Conservation (phyloP, 2,797 vertebrate genomes). For the Hippoglossus hippoglossus region DNA sequence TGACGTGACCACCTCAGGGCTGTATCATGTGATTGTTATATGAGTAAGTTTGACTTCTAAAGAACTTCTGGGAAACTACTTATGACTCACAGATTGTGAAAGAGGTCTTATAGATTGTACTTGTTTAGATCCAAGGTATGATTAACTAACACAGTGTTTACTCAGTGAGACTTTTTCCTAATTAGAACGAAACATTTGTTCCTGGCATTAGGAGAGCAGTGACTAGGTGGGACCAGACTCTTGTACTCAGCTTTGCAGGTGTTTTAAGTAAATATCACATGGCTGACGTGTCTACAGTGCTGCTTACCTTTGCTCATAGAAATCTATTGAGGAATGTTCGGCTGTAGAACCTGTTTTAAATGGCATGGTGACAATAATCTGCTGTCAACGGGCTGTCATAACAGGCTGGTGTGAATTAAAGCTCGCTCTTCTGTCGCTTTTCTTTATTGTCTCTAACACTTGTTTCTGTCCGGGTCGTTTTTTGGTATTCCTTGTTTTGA, state of each 20-base stretch:
- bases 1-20: slow-evolving; percentile 10
- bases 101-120: neutral
- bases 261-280: slow-evolving; percentile 62
- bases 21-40: slow-evolving; percentile 50
- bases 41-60: slow-evolving; percentile 35
- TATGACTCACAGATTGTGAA: slow-evolving; percentile 13
- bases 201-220: neutral
- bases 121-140: neutral
- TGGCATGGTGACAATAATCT: slow-evolving; percentile 9
- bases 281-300: slow-evolving; percentile 18
- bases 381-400: slow-evolving; percentile 23
- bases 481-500: neutral
- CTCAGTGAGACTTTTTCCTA: neutral
- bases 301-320: slow-evolving; percentile 13
- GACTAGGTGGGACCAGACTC: neutral
- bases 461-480: neutral
- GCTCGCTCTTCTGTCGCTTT: neutral
- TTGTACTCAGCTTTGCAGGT: slow-evolving; percentile 19
- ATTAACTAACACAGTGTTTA: neutral
- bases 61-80: neutral
- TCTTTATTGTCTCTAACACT: neutral
- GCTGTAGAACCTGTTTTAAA: slow-evolving; percentile 70
- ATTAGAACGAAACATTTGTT: neutral
- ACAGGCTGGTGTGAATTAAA: neutral
- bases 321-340: slow-evolving; percentile 39